These are phyloP conservation scores for Ceratotherium simum DNA, from an alignment of 2,113 vertebrate species.

Conservation along the genomic window DNA sequence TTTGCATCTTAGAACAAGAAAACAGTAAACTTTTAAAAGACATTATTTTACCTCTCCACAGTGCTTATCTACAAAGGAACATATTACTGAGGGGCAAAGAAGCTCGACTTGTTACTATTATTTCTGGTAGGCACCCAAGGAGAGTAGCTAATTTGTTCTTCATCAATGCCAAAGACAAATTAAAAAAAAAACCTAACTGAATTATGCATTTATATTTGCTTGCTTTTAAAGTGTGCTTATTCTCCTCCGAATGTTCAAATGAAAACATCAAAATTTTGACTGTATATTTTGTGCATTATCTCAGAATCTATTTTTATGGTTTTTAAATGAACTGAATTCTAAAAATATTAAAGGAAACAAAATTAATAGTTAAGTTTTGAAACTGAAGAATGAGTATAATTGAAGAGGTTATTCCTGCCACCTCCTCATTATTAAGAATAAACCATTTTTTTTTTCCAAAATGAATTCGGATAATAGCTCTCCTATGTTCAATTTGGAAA, in stretches of 20 bases:
- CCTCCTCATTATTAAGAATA: not conserved
- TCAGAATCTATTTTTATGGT: constrained; percentile 76
- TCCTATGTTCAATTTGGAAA: not conserved
- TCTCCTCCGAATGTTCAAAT: constrained; percentile 80
- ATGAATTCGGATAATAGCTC: not conserved
- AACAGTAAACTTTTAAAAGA: constrained; percentile 90
- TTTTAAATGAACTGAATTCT: constrained; percentile 79
- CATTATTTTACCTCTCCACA: constrained; percentile 90
- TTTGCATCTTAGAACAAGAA: constrained; percentile 88
- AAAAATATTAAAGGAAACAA: constrained; percentile 78
- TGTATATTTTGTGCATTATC: constrained; percentile 82
- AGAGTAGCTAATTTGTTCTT: constrained; percentile 91
- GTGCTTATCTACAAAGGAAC: constrained; percentile 93
- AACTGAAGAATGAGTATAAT: not conserved
- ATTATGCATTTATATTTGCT: constrained; percentile 87
- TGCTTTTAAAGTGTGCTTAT: constrained; percentile 78
- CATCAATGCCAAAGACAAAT: constrained; percentile 92
- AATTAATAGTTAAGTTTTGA: constrained; percentile 43
- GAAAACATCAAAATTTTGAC: constrained; percentile 82
- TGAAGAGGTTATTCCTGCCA: not conserved
- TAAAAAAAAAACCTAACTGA: constrained; percentile 81
- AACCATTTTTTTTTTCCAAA: not conserved
- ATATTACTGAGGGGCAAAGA: constrained; percentile 86
- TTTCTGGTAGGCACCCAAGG: constrained; percentile 91
- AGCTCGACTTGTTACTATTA: constrained; percentile 87